Evolutionary conservation across 2,797 vertebrate species (phyloP).

Genomic region (Cygnus olor): DNA sequence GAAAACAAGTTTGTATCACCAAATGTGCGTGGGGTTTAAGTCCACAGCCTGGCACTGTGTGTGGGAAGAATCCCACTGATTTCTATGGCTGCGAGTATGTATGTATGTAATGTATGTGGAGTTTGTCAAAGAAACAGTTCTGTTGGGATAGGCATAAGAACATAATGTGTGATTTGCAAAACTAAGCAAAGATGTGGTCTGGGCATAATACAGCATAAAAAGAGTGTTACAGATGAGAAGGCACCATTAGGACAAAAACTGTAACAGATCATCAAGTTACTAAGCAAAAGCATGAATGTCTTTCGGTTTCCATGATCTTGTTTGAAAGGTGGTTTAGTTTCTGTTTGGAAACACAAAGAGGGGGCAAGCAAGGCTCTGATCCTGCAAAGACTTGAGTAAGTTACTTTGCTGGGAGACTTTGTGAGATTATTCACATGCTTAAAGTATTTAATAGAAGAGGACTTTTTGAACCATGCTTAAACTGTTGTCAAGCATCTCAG

Average conservation of each 20-base stretch:
- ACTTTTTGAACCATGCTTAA: background rate
- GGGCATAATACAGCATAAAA: background rate
- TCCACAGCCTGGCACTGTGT: rapidly evolving
- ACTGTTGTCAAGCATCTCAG: background rate
- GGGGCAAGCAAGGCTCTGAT: background rate
- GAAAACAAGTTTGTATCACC: background rate
- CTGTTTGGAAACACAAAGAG: background rate
- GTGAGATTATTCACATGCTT: rapidly evolving
- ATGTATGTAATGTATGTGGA: rapidly evolving
- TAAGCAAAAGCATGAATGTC: background rate
- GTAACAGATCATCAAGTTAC: background rate
- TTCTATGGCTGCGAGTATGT: background rate
- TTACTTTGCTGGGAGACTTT: background rate
- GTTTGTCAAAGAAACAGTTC: rapidly evolving
- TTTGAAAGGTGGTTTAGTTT: background rate
- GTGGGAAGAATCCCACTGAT: background rate
- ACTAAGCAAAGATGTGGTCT: background rate
- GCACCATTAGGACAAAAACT: background rate
- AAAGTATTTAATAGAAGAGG: background rate
- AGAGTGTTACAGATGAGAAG: background rate
- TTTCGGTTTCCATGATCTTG: background rate
- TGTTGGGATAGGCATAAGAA: rapidly evolving
- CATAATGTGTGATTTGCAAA: background rate
- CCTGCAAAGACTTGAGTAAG: background rate
- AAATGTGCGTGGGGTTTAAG: background rate